A percentile compares a stretch with the other conserved stretches of the same genome.
Evolutionary conservation across 2,888 invertebrate genomes (phyloP).

Genomic region (Lomographa bimaculata): DNA sequence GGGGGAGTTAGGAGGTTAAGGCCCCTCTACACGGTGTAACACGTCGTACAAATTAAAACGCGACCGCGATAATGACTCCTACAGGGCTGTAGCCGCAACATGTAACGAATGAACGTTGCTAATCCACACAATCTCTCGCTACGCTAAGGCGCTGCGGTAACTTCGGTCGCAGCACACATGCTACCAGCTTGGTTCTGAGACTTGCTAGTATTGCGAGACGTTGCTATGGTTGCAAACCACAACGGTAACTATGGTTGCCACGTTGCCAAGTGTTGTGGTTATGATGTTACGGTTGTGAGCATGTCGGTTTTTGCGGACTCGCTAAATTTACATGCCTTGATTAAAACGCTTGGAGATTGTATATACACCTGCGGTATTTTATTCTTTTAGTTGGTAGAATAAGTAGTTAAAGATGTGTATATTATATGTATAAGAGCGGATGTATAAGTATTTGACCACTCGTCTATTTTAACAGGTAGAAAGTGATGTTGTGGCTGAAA

Average conservation of each 20-base stretch:
- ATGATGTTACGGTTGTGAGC: conserved; percentile 25
- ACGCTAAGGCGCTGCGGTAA: conserved; percentile 27
- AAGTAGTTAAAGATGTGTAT: too few relatives aligned
- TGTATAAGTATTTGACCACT: background rate
- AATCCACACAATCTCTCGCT: conserved; percentile 33
- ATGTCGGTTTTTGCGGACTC: conserved; percentile 42
- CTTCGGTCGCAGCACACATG: conserved; percentile 3
- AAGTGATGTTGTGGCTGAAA: too few relatives aligned
- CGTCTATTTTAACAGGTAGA: background rate
- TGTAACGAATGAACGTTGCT: conserved; percentile 30
- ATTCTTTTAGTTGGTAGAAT: too few relatives aligned
- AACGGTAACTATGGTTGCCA: conserved; percentile 23
- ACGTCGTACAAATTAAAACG: conserved; percentile 76
- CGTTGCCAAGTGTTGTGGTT: conserved; percentile 40
- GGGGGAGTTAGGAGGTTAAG: conserved; percentile 33
- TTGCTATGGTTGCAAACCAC: conserved; percentile 21
- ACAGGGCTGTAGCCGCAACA: conserved; percentile 49
- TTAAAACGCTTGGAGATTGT: conserved; percentile 40
- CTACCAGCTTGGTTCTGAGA: too few relatives aligned
- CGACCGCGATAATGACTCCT: conserved; percentile 66
- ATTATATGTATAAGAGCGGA: too few relatives aligned
- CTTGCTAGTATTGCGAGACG: conserved; percentile 2
- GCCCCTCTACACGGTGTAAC: conserved; percentile 55
- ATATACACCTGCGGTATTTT: too few relatives aligned
- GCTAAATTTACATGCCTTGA: conserved; percentile 43